phyloP scores from a whole-genome alignment of 2,888 invertebrate species.

The Portevinia maculata region DNA sequence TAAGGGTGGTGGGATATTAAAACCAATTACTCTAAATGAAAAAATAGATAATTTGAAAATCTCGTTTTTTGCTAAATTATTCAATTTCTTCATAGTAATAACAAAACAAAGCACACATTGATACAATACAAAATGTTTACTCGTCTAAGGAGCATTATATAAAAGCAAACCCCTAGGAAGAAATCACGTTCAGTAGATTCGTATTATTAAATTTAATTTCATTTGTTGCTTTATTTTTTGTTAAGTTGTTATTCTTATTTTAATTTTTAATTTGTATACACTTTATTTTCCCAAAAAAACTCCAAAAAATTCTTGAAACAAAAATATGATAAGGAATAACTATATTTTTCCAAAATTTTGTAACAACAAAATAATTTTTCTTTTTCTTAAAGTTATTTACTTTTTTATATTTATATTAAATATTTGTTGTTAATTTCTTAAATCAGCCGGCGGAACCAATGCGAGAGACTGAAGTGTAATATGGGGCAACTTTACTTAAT shows the following conservation, averaged over 20 bases:
- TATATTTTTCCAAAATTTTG: conserved; percentile 13
- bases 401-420: conserved; percentile 78
- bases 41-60: conserved; percentile 12
- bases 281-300: conserved; percentile 37
- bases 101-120: conserved; percentile 60
- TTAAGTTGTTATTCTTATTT: conserved; percentile 46
- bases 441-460: conserved; percentile 89
- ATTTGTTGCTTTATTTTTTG: conserved; percentile 8
- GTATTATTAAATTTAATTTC: conserved; percentile 2
- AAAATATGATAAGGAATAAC: conserved; percentile 3
- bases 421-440: conserved; percentile 83
- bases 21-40: background rate
- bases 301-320: background rate
- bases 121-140: conserved; percentile 32
- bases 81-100: conserved; percentile 13
- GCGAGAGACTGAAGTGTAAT: conserved; percentile 90
- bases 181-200: conserved; percentile 51
- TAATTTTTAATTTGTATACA: conserved; percentile 52
- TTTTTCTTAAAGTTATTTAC: conserved; percentile 76
- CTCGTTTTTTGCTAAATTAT: background rate
- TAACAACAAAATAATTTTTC: conserved; percentile 40
- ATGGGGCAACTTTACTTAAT: conserved; percentile 75
- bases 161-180: conserved; percentile 26
- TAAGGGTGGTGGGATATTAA: conserved; percentile 58
- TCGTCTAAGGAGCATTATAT: conserved; percentile 12